Evolutionary conservation across 2,888 invertebrate genomes (phyloP), one percentile per base, ranked within the genome.

Genomic region (Lissocephala sabroskyi): DNA sequence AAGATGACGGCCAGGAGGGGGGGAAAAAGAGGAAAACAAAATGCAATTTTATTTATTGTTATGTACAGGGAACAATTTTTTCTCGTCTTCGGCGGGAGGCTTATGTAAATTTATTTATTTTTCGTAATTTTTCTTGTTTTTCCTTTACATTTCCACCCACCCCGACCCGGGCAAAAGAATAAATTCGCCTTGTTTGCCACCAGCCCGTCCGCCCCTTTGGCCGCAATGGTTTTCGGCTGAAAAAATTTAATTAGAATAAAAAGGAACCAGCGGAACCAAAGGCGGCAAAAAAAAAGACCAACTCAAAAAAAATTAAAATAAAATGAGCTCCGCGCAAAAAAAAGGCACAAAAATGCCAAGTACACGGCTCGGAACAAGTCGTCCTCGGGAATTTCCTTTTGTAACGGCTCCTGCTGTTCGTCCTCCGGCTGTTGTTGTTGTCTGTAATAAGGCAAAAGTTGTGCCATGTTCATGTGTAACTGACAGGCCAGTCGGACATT

Each of bases 61-160:
- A 64, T 78, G 67, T 73, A 66, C 49, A 37, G 26, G 57, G 7
- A 23, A 23, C 7, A 23, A 54, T 60, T 61, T 57, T 64, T 57
- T 53, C 41, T 56, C 32, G 49, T 40, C 39, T 48, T 36, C 48
- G 48, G 35, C 44, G 47, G 30, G 47, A 48, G 67, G 76, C 79
- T 78, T 79, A 79, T 77, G 77, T 77, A 71, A 78, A 78, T 78
- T 79, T 77, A 78, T 78, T 78, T 78, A 78, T 78, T 79, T 79
- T 63, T 65, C 65, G 79, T 76, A 78, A 78, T 78, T 79, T 77
- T 77, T 78, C 77, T 78, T 79, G 74, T 77, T 78, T 73, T 68
- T 56, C 7, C 7, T 71, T 71, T 56, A 60, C 65, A 65, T 73
- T 65, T 59, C n/a, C n/a, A n/a, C n/a, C n/a, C 50, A 45, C 45